A percentile compares a stretch with the other conserved stretches of the same genome.
These are phyloP conservation scores for Scolopax bukidnonensis DNA, from an alignment of 2,797 vertebrate species.

Conservation along the genomic window DNA sequence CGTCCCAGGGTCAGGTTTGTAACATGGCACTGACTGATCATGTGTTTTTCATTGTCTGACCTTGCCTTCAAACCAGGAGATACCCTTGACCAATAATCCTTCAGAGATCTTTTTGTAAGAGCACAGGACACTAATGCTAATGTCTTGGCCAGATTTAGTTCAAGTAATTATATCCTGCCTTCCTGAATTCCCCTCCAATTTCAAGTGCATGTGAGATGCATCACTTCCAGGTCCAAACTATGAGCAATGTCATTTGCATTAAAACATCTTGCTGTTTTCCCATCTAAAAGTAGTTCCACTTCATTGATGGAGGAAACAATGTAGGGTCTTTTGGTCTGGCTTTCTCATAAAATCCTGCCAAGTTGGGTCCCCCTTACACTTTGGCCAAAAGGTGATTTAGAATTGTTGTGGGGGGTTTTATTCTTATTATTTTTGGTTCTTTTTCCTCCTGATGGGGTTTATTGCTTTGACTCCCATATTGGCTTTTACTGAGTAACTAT, in stretches of 20 bases:
- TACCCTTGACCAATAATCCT: not conserved
- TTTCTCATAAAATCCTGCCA: not conserved
- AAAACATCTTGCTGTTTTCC: not conserved
- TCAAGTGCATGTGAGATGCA: not conserved
- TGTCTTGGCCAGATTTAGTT: not conserved
- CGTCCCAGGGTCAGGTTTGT: not conserved
- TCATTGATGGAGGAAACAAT: not conserved
- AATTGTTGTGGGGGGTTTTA: not conserved
- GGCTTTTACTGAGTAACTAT: not conserved
- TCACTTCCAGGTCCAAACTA: conserved; percentile 20
- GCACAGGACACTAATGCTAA: not conserved
- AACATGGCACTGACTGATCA: not conserved
- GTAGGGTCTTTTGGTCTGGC: not conserved
- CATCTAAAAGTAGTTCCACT: not conserved
- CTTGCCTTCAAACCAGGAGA: not conserved
- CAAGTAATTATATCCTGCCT: not conserved
- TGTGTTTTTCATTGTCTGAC: not conserved
- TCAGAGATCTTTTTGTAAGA: not conserved
- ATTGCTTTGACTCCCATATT: not conserved
- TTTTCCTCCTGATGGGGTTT: not conserved
- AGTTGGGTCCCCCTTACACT: not conserved
- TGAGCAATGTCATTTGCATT: not conserved
- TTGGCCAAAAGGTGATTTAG: not conserved
- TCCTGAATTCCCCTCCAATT: not conserved
- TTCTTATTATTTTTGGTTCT: not conserved